Conservation (phyloP, 2,797 vertebrate species). For the Netta rufina region DNA sequence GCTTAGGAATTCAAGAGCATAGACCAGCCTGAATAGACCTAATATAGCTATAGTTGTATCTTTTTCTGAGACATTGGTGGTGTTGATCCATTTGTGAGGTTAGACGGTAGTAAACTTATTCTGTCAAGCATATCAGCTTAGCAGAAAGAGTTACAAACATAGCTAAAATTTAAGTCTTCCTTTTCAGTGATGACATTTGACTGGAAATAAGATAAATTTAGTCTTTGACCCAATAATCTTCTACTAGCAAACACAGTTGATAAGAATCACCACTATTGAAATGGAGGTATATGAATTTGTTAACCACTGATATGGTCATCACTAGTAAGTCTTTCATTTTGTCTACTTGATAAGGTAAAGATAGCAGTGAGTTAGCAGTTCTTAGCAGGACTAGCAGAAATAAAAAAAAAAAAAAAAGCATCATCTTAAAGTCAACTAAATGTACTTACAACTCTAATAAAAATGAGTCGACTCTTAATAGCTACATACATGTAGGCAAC, state of each 20-base stretch:
- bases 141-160: background rate
- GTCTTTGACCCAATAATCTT: background rate
- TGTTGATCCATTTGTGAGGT: background rate
- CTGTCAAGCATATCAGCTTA: background rate
- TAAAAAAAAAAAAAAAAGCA: background rate
- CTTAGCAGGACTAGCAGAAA: background rate
- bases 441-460: background rate
- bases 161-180: background rate
- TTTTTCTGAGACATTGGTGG: background rate
- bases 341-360: background rate
- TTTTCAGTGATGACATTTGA: background rate
- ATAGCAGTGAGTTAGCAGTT: background rate
- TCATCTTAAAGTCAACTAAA: background rate
- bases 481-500: background rate
- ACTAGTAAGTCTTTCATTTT: background rate
- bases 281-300: background rate
- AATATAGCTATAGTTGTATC: background rate
- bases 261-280: background rate
- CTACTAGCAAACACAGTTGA: background rate
- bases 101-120: background rate
- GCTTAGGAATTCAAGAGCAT: background rate
- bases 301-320: background rate
- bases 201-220: background rate
- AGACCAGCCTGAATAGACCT: background rate
- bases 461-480: background rate